Base-by-base conservation (phyloP, 2,797 vertebrate genomes). In the Danio kyathit region DNA sequence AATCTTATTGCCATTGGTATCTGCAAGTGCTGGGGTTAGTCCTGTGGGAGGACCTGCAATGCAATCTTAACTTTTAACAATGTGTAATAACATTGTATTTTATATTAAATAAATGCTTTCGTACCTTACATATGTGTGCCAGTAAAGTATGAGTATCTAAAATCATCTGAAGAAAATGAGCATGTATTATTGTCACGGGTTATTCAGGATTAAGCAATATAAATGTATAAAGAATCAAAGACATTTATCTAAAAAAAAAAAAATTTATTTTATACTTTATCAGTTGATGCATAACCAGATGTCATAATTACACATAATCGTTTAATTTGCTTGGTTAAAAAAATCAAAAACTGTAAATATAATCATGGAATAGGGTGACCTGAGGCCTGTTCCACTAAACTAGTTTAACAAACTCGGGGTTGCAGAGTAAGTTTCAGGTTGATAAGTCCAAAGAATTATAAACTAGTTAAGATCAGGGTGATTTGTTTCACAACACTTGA, bases 71-170 rank as follows among this genome's bases (percentile, higher is more conserved):
- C 8, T 8, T n/a, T 17, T 5, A 8, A 59, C 41, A 46, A 9
- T 59, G 12, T 7, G 9, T 44, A 16, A 44, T 21, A 21, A 44
- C 5, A 6, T 21, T 12, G 10, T 46, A 60, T 67, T 44, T 54
- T 46, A 17, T 48, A 12, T 57, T 4, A 57, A 61, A 57, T 64
- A 76, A 43, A 76, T 59, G 54, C 7, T 52, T 76, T 73, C 59
- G 46, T 73, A 73, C 54, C 52, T 54, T 9, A 41, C 49, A 19
- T 14, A 67, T 40, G 41, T 59, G 14, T 69, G 43, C 64, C 48
- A 4, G 7, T 67, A 16, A 13, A 63, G 51, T 64, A 19, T 57
- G 4, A 67, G 54, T 29, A 52, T 76, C 52, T 64, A 41, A 16
- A 14, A 29, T 51, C 38, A 9, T 17, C 9, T 17, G 5, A 17